Base-by-base conservation (phyloP, 2,888 invertebrate species). In the Pterostichus madidus region DNA sequence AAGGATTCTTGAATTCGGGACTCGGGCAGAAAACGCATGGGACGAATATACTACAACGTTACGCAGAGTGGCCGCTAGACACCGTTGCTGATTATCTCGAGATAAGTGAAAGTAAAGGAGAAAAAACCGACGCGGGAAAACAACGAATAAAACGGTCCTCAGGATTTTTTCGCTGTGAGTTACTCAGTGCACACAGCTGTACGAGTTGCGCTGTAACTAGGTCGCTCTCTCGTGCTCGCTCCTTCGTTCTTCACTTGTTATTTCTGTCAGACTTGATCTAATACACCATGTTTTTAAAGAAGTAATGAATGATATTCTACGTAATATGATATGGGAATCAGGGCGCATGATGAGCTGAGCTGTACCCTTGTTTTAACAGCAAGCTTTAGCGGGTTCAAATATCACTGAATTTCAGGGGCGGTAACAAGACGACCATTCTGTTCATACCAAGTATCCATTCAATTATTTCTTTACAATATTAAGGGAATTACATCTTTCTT, bases 31-130 rank as follows among this genome's bases (percentile, higher is more conserved):
- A 13, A 49, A 49, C n/a, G 49, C 11, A 49, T 8, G 11, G 13
- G 4, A 49, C 53, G 13, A 17, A 56, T 56, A 59, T 11, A 7
- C 11, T 31, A 11, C 6, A 59, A 13, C 2, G 61, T 44, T 64
- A 61, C 46, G 46, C 49, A 17, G 68, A 80, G 64, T 80, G 68
- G 64, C 15, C 79, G 7, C 64, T 32, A 77, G 46, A 61, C 46
- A 79, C 78, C 76, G 56, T 61, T 13, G 39, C 13, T 80, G 64
- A 68, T 80, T 80, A 80, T 80, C 80, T 52, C 46, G 11, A 80
- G 80, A 80, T 80, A 80, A 80, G 68, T 80, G 80, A 80, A 80
- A 80, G 80, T 80, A 68, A 68, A 71, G 44, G 46, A n/a, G 71
- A 71, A 31, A 24, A 68, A 68, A 71, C 71, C 46, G 53, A 53